Base-by-base conservation (phyloP, 2,888 invertebrate species). In the Erannis defoliaria region DNA sequence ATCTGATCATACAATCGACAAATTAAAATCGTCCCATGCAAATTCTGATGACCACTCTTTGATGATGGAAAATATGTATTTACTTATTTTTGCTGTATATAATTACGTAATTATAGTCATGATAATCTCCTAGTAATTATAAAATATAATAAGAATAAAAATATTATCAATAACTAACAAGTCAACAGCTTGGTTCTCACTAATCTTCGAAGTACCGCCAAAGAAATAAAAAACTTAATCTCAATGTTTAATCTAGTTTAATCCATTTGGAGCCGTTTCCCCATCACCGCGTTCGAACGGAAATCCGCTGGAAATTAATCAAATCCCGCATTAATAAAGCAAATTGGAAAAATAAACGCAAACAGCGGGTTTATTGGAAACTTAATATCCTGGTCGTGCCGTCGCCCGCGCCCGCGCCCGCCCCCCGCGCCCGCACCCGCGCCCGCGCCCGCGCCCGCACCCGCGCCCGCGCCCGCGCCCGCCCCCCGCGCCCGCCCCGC, bases 331-430 rank as follows among this genome's bases (percentile, higher is more conserved):
- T 63, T 63, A 64, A 61, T 66, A 67, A 63, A 67, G 53, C 51
- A 57, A 64, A 67, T 70, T 66, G 65, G 62, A 70, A 67, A 67
- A 67, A 66, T 66, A 66, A 67, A 46, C 61, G 56, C 59, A 61
- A 61, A 64, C 62, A 53, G 58, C 35, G 50, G 67, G 60, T 64
- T 75, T 80, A 81, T 80, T 79, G 73, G 73, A 78, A 78, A 77
- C 65, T 75, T 77, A 79, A 79, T 80, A 80, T 81, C 78, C 78
- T 75, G 73, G 35, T 60, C 62, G 58, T 18, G 35, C 45, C 43
- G 46, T 56, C 9, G 10, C 56, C 45, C 14, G 16, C 45, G n/a
- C 21, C 33, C 8, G 19, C 43, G n/a, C 33, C 6, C 26, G 26
- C 29, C 19, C 29, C 19, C 21, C 26, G 16, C 16, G 19, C 3